Conservation (phyloP, 1,140 invertebrate genomes). For the Pentalonia nigronervosa region DNA sequence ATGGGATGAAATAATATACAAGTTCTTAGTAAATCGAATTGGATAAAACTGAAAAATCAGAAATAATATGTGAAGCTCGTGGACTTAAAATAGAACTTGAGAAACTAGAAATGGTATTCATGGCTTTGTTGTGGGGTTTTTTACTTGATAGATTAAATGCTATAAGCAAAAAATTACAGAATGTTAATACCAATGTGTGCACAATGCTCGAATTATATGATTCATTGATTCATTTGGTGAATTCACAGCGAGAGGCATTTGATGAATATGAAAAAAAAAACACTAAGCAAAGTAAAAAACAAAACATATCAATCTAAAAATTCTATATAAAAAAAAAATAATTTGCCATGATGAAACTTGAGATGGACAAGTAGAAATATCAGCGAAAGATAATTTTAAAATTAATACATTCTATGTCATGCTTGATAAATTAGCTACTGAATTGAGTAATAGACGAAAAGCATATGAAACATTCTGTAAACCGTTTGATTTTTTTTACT, state of each 20-base stretch:
- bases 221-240: not conserved
- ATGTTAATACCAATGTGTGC: not conserved
- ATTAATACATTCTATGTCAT: too few relatives aligned
- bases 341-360: not conserved
- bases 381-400: conserved; percentile 34
- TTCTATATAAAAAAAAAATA: not conserved
- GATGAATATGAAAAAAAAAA: conserved; percentile 5
- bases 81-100: conserved; percentile 4
- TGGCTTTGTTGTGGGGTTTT: not conserved
- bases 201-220: not conserved
- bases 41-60: conserved; percentile 5
- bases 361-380: conserved; percentile 17
- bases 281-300: not conserved
- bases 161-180: conserved; percentile 13
- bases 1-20: conserved; percentile 11
- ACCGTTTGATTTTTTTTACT: not conserved
- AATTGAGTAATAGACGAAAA: too few relatives aligned
- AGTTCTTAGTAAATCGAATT: not conserved
- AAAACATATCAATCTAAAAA: not conserved
- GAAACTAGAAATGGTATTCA: not conserved
- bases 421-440: too few relatives aligned
- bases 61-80: not conserved
- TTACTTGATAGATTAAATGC: not conserved
- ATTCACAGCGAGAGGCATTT: too few relatives aligned
- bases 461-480: too few relatives aligned